Evolutionary conservation across 2,797 vertebrate genomes (phyloP), one percentile per base, ranked within the genome.

Genomic region (Lepus oiostolus): DNA sequence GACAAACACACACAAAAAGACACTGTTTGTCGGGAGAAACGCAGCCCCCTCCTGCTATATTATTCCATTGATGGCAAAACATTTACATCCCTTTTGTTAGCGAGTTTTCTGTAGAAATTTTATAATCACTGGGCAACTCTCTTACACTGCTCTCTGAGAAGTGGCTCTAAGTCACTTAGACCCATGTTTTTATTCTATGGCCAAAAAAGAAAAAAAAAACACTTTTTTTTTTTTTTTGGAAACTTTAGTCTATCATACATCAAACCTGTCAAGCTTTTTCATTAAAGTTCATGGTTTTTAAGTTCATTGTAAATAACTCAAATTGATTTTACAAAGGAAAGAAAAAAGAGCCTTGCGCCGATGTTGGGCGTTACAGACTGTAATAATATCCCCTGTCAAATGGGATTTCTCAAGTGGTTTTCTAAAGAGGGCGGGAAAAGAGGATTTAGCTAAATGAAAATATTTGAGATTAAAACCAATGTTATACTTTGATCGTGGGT

Each of bases 11-110:
- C 92, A 97, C 68, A 98, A 88, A 97, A 96, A 97, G 81, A 93
- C 97, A 97, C 96, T 98, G 97, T 98, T 98, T 98, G 96, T 96
- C 95, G 92, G 84, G 90, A 93, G 83, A 88, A 95, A 97, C 58
- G 93, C 97, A 98, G 94, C 98, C 98, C 98, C 98, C 98, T 98
- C 98, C 98, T 97, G 98, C 96, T 98, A 96, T 97, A 98, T 98
- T 98, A 98, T 98, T 97, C 98, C 93, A 98, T 90, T 98, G 98
- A 98, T 98, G 97, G 96, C 97, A 97, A 98, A 98, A 98, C 98
- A 98, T 98, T 98, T 98, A 98, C 98, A 98, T 98, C 97, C 98
- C 97, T 91, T 98, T 98, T 98, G 98, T 98, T 96, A 98, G 97
- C 91, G 87, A 93, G 97, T 97, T 98, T 98, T 98, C 98, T 98